A percentile compares a stretch with the other conserved stretches of the same genome.
Evolutionary conservation across 2,113 vertebrate species (phyloP).

Genomic region (Pomatorhinus ruficollis): DNA sequence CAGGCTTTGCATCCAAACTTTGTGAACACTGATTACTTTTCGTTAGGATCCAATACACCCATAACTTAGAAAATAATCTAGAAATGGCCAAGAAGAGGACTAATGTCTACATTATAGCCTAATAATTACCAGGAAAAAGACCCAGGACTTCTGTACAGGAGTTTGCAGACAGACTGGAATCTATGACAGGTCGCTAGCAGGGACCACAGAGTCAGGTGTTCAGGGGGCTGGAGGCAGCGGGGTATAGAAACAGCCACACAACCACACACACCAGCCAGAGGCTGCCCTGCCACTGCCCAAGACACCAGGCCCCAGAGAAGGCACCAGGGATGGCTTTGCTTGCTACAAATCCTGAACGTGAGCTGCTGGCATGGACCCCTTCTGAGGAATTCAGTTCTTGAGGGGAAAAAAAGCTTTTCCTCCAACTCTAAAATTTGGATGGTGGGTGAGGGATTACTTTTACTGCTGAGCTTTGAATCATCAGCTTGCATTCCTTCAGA

Average conservation of each 20-base stretch:
- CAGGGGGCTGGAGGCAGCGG: rapidly evolving
- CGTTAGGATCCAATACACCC: neutral
- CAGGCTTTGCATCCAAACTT: neutral
- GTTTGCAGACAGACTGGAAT: neutral
- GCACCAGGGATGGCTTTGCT: neutral
- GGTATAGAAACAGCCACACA: neutral
- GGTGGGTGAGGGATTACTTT: neutral
- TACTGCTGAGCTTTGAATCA: neutral
- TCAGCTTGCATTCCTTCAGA: neutral
- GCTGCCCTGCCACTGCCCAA: neutral
- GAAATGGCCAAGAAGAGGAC: neutral
- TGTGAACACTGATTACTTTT: neutral
- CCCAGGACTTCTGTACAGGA: neutral
- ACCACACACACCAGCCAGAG: neutral
- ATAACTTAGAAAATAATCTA: neutral
- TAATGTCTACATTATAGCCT: neutral
- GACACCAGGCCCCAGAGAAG: neutral
- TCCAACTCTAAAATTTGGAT: neutral
- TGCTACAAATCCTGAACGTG: neutral
- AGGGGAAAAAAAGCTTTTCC: neutral
- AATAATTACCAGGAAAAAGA: neutral
- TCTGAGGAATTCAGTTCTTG: neutral
- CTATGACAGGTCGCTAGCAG: rapidly evolving
- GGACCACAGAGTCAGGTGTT: rapidly evolving
- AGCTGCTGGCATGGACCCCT: neutral